Base-by-base conservation (phyloP, 1,140 invertebrate species). In the Papilio machaon region DNA sequence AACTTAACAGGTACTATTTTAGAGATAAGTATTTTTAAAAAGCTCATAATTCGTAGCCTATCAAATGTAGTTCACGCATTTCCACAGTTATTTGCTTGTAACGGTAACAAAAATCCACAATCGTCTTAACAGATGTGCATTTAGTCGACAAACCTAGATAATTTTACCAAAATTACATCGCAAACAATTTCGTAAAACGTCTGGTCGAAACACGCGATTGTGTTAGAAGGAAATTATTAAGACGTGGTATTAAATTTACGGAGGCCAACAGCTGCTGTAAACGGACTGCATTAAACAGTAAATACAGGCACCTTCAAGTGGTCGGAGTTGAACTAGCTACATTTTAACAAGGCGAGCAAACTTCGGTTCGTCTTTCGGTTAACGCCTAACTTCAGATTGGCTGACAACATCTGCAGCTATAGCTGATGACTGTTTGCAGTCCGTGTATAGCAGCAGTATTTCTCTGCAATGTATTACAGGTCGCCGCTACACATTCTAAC, bases 401-500 rank as follows among this genome's bases (percentile, higher is more conserved):
- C 47, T 49, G 47, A 52, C 49, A 8, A 13, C 47, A 10, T 13
- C 10, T 17, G 17, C 15, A 17, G 49, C 15, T 6, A 15, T 52
- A 0, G 49, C 2, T 17, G 7, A 5, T 15, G 49, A 5, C 4
- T 52, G 15, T 13, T 52, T 58, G 54, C 54, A 19, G n/a, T 58
- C 8, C 54, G 54, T 58, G n/a, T 58, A 58, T 58, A 19, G 54
- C 54, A 58, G 17, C 54, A 58, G 17, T 58, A 58, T 58, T 91
- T 87, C 84, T 82, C 81, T 85, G 76, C 80, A 80, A 85, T 86
- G 82, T 81, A 85, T 87, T 85, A 84, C 87, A 84, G 88, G 87
- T 90, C 86, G 86, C 30, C 81, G 84, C 84, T 88, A 86, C 86
- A 88, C 86, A 87, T 89, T 87, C 83, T 90, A 90, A 91, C 90